These are phyloP conservation scores for Phalera bucephala DNA, from an alignment of 2,888 invertebrate species.

Conservation along the genomic window DNA sequence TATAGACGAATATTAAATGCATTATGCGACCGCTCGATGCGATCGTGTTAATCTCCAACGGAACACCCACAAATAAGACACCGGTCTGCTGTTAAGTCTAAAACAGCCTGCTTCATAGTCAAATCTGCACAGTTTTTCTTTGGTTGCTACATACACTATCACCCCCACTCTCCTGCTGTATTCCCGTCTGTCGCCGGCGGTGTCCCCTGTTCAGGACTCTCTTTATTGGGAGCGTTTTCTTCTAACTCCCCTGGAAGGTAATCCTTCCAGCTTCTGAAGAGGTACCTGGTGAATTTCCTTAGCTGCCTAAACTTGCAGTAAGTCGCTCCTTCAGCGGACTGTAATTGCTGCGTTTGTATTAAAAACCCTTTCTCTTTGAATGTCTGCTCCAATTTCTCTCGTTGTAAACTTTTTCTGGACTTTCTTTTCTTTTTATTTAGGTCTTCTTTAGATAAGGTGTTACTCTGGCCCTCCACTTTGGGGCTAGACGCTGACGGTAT, in stretches of 20 bases:
- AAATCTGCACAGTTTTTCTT: not conserved
- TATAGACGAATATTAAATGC: conserved; percentile 62
- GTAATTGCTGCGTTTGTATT: conserved; percentile 95
- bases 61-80: conserved; percentile 2
- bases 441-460: conserved; percentile 54
- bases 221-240: conserved; percentile 29
- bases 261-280: conserved; percentile 97
- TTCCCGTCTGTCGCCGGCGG: conserved; percentile 29
- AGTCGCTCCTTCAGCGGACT: conserved; percentile 96
- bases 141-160: conserved; percentile 18
- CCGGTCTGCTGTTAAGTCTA: not conserved
- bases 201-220: conserved; percentile 10
- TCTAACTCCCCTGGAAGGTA: conserved; percentile 91
- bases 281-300: conserved; percentile 94
- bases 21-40: conserved; percentile 45
- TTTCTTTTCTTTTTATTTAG: conserved; percentile 86
- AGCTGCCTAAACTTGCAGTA: conserved; percentile 96
- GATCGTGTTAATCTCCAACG: conserved; percentile 19
- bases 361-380: conserved; percentile 96
- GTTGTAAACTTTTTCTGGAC: conserved; percentile 90
- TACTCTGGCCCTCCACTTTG: conserved; percentile 21
- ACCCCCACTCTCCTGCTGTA: conserved; percentile 53
- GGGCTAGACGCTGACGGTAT: conserved; percentile 43
- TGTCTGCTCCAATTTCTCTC: conserved; percentile 95
- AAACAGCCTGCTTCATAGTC: not conserved